Percentiles rank a stretch among this genome's conserved stretches.
Evolutionary conservation across 2,797 vertebrate species (phyloP).

Genomic region (Coreius guichenoti): DNA sequence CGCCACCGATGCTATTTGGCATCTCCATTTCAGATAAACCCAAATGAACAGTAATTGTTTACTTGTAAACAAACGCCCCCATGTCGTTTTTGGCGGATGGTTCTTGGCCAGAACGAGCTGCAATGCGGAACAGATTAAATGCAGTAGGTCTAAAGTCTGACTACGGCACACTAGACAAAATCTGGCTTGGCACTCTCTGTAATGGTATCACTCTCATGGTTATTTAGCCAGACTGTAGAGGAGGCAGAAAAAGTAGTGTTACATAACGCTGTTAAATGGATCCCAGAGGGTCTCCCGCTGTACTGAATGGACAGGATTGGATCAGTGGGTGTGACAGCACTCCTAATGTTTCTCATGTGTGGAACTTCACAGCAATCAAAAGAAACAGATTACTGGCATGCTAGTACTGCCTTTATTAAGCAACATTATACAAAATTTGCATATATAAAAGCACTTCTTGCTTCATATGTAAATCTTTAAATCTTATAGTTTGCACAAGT

Average conservation of each 20-base stretch:
- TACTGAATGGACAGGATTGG: neutral
- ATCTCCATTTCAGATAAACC: neutral
- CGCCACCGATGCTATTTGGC: neutral
- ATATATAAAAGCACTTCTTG: neutral
- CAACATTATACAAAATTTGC: neutral
- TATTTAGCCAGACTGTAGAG: neutral
- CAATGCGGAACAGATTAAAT: neutral
- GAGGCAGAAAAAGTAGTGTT: conserved; percentile 4
- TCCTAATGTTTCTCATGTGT: conserved; percentile 17
- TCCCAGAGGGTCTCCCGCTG: conserved; percentile 2
- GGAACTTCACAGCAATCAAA: conserved; percentile 6
- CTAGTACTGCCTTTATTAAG: neutral
- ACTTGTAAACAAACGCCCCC: neutral
- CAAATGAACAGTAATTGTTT: neutral
- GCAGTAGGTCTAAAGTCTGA: neutral
- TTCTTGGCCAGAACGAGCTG: neutral
- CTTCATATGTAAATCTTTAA: neutral
- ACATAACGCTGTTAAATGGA: conserved; percentile 23
- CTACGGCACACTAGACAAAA: neutral
- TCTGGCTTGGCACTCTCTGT: neutral
- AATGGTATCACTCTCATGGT: conserved; percentile 6
- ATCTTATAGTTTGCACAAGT: neutral
- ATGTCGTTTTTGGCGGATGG: neutral
- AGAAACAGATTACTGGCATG: neutral
- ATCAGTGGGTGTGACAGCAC: neutral